Conservation (phyloP, 2,113 vertebrate genomes). For the Osmerus mordax region DNA sequence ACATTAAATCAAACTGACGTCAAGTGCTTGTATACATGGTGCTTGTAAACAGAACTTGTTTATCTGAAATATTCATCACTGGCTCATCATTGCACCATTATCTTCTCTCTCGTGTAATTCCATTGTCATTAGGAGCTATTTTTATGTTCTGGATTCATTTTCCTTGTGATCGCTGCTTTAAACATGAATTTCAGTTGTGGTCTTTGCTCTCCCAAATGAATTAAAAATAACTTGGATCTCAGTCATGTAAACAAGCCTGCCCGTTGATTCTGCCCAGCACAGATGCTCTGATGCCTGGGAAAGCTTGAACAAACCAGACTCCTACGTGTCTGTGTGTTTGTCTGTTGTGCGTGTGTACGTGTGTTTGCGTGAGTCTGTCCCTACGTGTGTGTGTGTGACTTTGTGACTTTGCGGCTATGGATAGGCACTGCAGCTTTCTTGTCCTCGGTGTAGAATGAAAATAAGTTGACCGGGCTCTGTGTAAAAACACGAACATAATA, state of each 20-base stretch:
- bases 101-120: constrained; percentile 36
- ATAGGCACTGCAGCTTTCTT: neutral
- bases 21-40: constrained; percentile 9
- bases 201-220: constrained; percentile 47
- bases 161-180: constrained; percentile 40
- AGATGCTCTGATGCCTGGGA: constrained; percentile 56
- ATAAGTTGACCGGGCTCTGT: neutral
- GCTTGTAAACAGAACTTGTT: constrained; percentile 3
- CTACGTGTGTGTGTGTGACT: neutral
- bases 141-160: constrained; percentile 49
- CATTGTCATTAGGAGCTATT: constrained; percentile 20
- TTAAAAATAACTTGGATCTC: constrained; percentile 64
- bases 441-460: too few species aligned
- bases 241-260: constrained; percentile 62
- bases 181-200: constrained; percentile 44
- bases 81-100: constrained; percentile 10
- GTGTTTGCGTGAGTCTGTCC: neutral
- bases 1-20: neutral
- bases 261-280: constrained; percentile 38
- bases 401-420: neutral
- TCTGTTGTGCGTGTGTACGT: constrained; percentile 2
- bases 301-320: constrained; percentile 39
- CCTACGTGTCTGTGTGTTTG: constrained; percentile 12
- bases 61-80: neutral
- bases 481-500: neutral